Conservation (phyloP, 1,140 invertebrate species). For the Galendromus occidentalis region DNA sequence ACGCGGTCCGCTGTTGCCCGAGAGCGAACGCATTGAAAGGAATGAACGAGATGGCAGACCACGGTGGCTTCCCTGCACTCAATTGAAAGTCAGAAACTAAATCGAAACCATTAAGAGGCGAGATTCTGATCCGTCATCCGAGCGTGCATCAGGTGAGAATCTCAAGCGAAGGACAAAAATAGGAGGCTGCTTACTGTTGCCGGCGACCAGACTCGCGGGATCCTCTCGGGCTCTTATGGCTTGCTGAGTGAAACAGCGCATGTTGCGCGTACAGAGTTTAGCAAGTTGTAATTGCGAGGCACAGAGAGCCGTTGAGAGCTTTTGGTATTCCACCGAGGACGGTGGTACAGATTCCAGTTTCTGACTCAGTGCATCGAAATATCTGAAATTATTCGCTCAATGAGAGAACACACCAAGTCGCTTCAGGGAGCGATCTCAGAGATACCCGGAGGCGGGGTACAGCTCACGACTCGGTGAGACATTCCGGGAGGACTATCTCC, state of each 20-base stretch:
- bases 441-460: background rate
- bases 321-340: constrained; percentile 19
- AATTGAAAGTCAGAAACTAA: too few species aligned
- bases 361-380: constrained; percentile 21
- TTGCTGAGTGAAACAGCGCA: constrained; percentile 23
- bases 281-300: constrained; percentile 22
- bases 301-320: constrained; percentile 22
- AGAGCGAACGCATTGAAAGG: too few species aligned
- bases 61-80: too few species aligned
- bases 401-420: background rate
- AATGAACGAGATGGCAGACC: too few species aligned
- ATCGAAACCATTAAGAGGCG: too few species aligned
- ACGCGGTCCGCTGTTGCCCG: too few species aligned
- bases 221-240: background rate
- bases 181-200: background rate
- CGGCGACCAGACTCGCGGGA: background rate
- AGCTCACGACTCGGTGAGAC: background rate
- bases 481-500: background rate
- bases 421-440: background rate
- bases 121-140: too few species aligned
- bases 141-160: too few species aligned
- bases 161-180: too few species aligned
- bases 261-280: constrained; percentile 22
- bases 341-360: constrained; percentile 21
- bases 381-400: background rate